Base-by-base conservation (phyloP, 2,797 vertebrate genomes). In the Gymnoscopelus braueri region DNA sequence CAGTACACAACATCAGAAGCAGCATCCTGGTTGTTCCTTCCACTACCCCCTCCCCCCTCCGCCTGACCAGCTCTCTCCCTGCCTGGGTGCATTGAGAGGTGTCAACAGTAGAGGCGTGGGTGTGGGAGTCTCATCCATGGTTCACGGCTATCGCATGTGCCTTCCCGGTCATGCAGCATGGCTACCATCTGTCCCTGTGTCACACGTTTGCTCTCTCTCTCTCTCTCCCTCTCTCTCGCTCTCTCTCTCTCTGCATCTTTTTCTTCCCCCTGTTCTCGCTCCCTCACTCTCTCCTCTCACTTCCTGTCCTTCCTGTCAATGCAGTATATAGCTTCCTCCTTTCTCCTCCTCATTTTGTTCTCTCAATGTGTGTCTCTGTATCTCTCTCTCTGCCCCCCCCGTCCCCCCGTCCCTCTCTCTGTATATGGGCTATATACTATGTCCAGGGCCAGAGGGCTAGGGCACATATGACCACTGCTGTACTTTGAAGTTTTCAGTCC, bases 81-180 rank as follows among this genome's bases (percentile, higher is more conserved):
- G 63, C 12, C 63, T 15, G 73, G 79, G 76, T 67, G 80, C 73
- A 79, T 60, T 69, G 79, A 84, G 84, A 90, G 81, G 87, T 88
- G 82, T 89, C 87, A 86, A 74, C 81, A 82, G 78, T 84, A 81
- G 77, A 91, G 82, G 83, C 72, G 84, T 88, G 87, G 87, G 88
- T 86, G 87, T 86, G 78, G 80, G 79, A 84, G 84, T 75, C 80
- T 84, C 78, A 19, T 66, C 65, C 75, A 82, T 79, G 84, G 84
- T 90, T 90, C 88, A 89, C 87, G 84, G 87, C 91, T 87, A 86
- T 89, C 84, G 32, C 84, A 82, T 91, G 85, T 87, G 83, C 71
- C 79, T 82, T 51, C 14, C 60, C 47, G 59, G 70, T 84, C 71
- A 70, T 81, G 84, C 82, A 82, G 84, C 60, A 77, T 85, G 80